Evolutionary conservation across 2,888 invertebrate species (phyloP), one percentile per base, ranked within the genome.

Genomic region (Callosobruchus maculatus): DNA sequence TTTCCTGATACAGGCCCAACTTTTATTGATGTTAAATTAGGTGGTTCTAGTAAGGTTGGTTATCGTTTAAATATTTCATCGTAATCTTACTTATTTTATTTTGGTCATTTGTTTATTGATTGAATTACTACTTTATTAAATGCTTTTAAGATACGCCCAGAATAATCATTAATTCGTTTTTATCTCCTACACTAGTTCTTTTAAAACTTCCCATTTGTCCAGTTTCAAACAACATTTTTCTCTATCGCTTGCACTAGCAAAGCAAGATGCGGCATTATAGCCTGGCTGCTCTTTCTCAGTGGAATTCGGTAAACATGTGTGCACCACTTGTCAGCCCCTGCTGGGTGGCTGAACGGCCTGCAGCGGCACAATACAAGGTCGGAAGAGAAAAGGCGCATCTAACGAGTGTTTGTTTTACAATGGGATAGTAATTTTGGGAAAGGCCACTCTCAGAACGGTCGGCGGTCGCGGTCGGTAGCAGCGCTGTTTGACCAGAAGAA

Each of bases 351-450:
- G 20, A 21, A 9, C 67, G 3, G 21, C 67, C 67, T 67, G 4
- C 2, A n/a, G 22, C 21, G 74, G 74, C 49, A 49, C 49, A 49
- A 49, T 49, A 49, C 49, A 49, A 13, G 49, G 49, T 49, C 72
- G 49, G 70, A 75, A 72, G 76, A 71, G 75, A 75, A 77, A 76
- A 77, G 74, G 77, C 75, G 78, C 71, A 22, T 68, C 80, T 79
- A 82, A 82, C 83, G 83, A 84, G 84, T 85, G 84, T 85, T 85
- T 85, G 83, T 82, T 85, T 84, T 82, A 80, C 82, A 83, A 84
- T 84, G 80, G 82, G 84, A 85, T 85, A 84, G 82, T 49, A 49
- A 49, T 49, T 49, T 49, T 49, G 49, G 49, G 49, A 49, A 49
- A 5, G 49, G 49, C 49, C 49, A 49, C 49, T 49, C 18, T 26